Conservation (phyloP, 2,113 vertebrate genomes). For the Thermophis baileyi region DNA sequence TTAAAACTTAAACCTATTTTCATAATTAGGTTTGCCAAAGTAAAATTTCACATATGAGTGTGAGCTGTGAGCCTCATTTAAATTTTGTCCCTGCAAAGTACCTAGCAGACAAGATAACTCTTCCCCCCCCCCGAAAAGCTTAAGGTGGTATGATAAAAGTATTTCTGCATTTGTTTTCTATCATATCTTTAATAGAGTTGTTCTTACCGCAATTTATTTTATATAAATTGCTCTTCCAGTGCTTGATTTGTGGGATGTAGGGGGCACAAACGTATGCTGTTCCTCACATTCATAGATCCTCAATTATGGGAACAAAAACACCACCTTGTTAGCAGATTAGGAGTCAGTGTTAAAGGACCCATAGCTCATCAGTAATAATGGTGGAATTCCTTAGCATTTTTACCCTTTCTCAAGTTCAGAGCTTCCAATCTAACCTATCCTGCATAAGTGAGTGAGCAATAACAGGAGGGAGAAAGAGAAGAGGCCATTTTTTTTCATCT, state of each 20-base stretch:
- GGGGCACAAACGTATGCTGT: background rate
- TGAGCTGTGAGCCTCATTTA: background rate
- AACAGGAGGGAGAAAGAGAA: background rate
- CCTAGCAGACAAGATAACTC: background rate
- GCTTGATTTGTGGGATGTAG: background rate
- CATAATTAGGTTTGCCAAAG: background rate
- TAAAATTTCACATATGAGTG: background rate
- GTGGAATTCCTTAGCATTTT: background rate
- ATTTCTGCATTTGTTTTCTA: background rate
- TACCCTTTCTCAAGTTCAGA: background rate
- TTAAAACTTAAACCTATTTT: background rate
- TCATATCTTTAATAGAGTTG: background rate
- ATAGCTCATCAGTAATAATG: background rate
- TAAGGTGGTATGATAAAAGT: background rate
- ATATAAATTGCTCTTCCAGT: background rate
- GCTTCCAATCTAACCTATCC: background rate
- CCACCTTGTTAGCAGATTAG: background rate
- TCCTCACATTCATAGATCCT: background rate
- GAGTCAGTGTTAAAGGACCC: background rate
- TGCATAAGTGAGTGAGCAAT: background rate
- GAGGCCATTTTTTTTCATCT: too few species aligned
- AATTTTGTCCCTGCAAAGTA: background rate
- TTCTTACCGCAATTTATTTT: background rate
- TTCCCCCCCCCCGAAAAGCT: background rate
- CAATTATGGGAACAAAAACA: background rate